phyloP scores from a whole-genome alignment of 2,113 vertebrate genomes.

The Erythrolamprus reginae region DNA sequence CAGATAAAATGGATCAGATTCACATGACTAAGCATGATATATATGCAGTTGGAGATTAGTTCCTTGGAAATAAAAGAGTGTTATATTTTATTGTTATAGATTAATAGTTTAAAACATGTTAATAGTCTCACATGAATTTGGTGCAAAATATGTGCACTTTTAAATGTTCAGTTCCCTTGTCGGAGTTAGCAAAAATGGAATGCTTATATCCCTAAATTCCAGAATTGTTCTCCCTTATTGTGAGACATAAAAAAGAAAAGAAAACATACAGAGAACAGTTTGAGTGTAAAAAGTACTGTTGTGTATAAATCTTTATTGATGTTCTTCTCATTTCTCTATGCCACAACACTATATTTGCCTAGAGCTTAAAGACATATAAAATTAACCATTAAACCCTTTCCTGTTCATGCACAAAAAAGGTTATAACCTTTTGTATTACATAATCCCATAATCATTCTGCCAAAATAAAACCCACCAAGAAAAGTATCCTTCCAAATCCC shows the following conservation, averaged over 20 bases:
- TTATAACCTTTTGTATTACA: not conserved
- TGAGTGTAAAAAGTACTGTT: constrained; percentile 40
- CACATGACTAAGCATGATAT: not conserved
- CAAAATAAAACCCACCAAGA: not conserved
- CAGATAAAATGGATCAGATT: not conserved
- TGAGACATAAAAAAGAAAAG: not conserved
- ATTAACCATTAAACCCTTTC: constrained; percentile 21
- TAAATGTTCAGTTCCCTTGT: not conserved
- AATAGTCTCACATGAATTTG: not conserved
- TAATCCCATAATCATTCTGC: not conserved
- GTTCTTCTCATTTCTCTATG: constrained; percentile 60
- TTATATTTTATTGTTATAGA: not conserved
- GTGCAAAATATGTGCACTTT: not conserved
- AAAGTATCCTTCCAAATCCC: not conserved
- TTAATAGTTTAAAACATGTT: not conserved
- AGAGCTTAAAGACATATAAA: not conserved
- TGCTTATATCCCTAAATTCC: constrained; percentile 25
- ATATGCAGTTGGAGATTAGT: not conserved
- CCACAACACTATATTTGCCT: constrained; percentile 22
- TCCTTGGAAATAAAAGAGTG: not conserved
- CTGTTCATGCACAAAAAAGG: constrained; percentile 41
- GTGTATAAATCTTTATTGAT: constrained; percentile 65
- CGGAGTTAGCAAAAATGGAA: not conserved
- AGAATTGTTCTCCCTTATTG: not conserved
- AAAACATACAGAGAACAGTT: not conserved